phyloP scores from a whole-genome alignment of 2,113 vertebrate genomes.

The Bungarus multicinctus region DNA sequence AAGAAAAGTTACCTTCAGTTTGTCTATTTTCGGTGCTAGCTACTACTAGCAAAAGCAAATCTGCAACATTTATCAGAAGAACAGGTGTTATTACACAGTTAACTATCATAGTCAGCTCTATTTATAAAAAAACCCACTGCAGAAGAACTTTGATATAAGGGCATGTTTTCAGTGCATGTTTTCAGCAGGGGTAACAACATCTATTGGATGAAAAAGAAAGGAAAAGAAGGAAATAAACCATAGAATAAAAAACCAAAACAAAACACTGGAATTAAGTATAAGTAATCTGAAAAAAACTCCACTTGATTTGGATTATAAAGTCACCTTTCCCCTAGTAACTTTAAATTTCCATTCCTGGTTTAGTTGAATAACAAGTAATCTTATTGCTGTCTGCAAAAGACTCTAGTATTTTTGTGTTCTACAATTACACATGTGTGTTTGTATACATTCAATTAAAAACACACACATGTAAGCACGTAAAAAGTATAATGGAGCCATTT shows the following conservation, averaged over 20 bases:
- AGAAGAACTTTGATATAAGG: slow-evolving; percentile 15
- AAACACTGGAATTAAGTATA: not conserved
- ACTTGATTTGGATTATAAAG: not conserved
- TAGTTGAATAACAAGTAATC: not conserved
- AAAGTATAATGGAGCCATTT: not conserved
- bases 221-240: not conserved
- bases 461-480: not conserved
- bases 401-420: not conserved
- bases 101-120: not conserved
- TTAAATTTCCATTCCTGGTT: not conserved
- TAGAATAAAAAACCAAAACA: not conserved
- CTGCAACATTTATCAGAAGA: slow-evolving; percentile 1
- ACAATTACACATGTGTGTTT: not conserved
- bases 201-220: not conserved
- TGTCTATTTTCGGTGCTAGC: not conserved
- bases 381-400: not conserved
- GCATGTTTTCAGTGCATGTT: slow-evolving; percentile 1
- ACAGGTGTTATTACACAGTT: slow-evolving; percentile 13
- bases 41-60: slow-evolving; percentile 10
- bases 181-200: not conserved
- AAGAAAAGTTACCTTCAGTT: not conserved
- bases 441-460: not conserved
- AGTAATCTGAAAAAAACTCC: not conserved
- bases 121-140: not conserved
- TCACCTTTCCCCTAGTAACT: not conserved